Evolutionary conservation across 2,113 vertebrate genomes (phyloP), one percentile per base, ranked within the genome.

Genomic region (Notarius lentiginosus): DNA sequence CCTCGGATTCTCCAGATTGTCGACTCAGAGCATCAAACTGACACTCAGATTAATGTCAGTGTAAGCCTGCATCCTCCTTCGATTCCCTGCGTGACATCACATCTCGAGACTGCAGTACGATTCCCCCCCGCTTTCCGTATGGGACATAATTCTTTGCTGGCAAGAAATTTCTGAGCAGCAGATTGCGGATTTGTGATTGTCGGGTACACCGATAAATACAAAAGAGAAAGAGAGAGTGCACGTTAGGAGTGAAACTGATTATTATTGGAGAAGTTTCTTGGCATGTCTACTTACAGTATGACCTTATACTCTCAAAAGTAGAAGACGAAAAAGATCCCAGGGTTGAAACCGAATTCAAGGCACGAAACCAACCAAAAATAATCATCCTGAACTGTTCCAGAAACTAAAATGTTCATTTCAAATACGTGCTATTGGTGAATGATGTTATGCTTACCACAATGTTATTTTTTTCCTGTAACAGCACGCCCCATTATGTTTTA

Each of bases 31-130:
- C 58, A 87, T 91, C 84, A 88, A 81, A 89, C 61, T 61, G 41
- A 87, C 63, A 79, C 84, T 41, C 84, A 89, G 88, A 90, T 89
- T 91, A 91, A 89, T 88, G 87, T 89, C 90, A 90, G 86, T 85
- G 56, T 79, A 86, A 83, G 58, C 87, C 76, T 70, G 84, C 82
- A 77, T 88, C 87, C 79, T 88, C 79, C 77, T 85, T 88, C 81
- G 68, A 80, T 88, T 55, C 88, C 77, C 76, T 76, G 75, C 34
- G 22, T 88, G 89, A 87, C 87, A 88, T 87, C 87, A 90, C 53
- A 41, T 87, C 88, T 82, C 56, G 9, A 81, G 68, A 85, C 81
- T 82, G 82, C 85, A n/a, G 84, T 75, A 75, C 30, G 60, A 22
- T 81, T 70, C n/a, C 30, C 5, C 27, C 49, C 72, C 51, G n/a